phyloP scores from a whole-genome alignment of 2,113 vertebrate genomes.

The Murina feae region DNA sequence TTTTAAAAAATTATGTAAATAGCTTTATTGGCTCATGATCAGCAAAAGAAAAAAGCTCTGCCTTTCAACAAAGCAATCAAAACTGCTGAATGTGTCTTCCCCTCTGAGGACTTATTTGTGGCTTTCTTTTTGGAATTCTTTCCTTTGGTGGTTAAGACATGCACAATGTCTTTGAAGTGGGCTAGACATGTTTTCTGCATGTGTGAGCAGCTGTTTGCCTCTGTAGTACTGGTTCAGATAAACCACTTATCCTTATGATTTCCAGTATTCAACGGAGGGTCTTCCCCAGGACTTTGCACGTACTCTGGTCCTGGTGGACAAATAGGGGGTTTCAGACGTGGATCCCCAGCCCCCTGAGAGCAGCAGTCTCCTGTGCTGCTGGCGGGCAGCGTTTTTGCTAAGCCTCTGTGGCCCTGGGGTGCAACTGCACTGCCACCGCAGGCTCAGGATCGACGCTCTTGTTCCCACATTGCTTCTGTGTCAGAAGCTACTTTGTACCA shows the following conservation, averaged over 20 bases:
- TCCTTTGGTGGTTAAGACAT: conserved; percentile 61
- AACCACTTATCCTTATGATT: conserved; percentile 34
- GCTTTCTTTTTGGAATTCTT: conserved; percentile 19
- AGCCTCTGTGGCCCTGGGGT: not conserved
- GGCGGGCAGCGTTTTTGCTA: not conserved
- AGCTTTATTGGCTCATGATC: conserved; percentile 44
- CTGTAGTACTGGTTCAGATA: conserved; percentile 47
- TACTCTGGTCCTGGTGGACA: not conserved
- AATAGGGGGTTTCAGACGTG: not conserved
- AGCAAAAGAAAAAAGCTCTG: not conserved
- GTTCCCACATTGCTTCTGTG: accelerated
- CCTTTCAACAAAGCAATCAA: conserved; percentile 42
- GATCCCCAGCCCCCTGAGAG: not conserved
- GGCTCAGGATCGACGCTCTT: not conserved
- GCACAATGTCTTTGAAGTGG: conserved; percentile 77
- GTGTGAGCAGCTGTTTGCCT: conserved; percentile 68
- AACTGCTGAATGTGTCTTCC: not conserved
- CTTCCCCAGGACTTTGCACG: not conserved
- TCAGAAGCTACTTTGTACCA: not conserved
- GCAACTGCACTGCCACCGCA: accelerated
- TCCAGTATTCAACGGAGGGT: not conserved
- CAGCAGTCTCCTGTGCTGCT: not conserved
- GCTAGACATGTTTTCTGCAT: conserved; percentile 66
- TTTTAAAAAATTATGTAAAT: conserved; percentile 19
- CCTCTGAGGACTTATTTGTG: not conserved